phyloP scores from a whole-genome alignment of 2,888 invertebrate species.

The Lasiommata megera region DNA sequence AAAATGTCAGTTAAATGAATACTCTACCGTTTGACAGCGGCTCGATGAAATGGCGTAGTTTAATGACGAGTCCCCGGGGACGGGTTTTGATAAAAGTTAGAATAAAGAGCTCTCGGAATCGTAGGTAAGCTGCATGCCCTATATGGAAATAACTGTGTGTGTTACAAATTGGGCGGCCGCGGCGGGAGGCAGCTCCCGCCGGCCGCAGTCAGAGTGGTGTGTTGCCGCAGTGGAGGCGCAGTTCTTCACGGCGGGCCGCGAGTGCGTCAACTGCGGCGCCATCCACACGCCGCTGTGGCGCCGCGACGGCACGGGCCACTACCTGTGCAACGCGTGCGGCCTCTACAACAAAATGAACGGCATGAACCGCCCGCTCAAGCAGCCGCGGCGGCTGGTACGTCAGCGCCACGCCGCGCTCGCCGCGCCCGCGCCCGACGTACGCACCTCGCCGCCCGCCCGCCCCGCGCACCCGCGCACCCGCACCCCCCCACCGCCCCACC shows the following conservation, averaged over 20 bases:
- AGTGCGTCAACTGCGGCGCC: conserved; percentile 99
- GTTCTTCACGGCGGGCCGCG: conserved; percentile 95
- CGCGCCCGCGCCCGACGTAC: conserved; percentile 57
- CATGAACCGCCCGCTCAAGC: conserved; percentile 97
- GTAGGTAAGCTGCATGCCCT: too few species aligned
- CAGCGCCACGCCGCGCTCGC: conserved; percentile 72
- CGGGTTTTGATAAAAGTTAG: too few species aligned
- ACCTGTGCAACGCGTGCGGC: conserved; percentile 99
- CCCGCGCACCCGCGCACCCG: conserved; percentile 71
- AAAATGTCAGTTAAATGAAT: too few species aligned
- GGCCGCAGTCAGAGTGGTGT: conserved; percentile 35
- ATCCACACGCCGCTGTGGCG: conserved; percentile 99
- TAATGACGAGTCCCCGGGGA: too few species aligned
- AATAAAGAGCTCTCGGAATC: too few species aligned
- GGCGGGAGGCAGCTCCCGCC: too few species aligned
- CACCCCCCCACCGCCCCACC: conserved; percentile 37
- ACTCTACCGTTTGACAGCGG: too few species aligned
- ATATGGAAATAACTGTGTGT: too few species aligned
- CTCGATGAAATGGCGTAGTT: too few species aligned
- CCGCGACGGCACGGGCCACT: conserved; percentile 99
- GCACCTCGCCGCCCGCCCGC: conserved; percentile 45
- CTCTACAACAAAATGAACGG: conserved; percentile 99
- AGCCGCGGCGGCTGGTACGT: conserved; percentile 98
- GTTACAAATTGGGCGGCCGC: too few species aligned
- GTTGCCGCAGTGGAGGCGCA: conserved; percentile 82